Conservation (phyloP, 2,113 vertebrate species). For the Clarias macrocephalus region DNA sequence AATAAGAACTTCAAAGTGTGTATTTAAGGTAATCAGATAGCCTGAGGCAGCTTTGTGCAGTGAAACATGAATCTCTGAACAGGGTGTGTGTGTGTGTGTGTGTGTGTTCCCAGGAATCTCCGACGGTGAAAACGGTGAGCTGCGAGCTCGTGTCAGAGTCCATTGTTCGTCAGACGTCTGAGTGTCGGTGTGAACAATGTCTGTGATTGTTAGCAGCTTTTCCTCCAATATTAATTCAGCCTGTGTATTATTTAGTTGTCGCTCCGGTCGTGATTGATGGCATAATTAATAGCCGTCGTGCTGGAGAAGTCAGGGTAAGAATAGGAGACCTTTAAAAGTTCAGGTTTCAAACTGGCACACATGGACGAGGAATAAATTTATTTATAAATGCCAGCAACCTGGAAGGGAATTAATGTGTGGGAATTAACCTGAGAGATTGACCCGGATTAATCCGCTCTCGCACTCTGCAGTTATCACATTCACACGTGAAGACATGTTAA, state of each 20-base stretch:
- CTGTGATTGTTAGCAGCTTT: constrained; percentile 62
- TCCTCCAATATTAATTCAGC: constrained; percentile 66
- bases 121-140: not conserved
- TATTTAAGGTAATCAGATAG: constrained; percentile 10
- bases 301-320: constrained; percentile 62
- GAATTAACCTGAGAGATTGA: not conserved
- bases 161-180: not conserved
- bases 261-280: constrained; percentile 69
- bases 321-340: constrained; percentile 10
- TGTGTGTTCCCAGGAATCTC: not conserved
- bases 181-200: constrained; percentile 43
- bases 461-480: not conserved
- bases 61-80: not conserved
- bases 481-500: not conserved
- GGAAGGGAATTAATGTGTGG: not conserved
- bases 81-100: not conserved
- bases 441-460: not conserved
- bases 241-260: constrained; percentile 59
- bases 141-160: not conserved
- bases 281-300: constrained; percentile 66
- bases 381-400: not conserved
- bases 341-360: constrained; percentile 3
- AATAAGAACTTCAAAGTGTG: not conserved
- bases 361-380: not conserved
- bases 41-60: not conserved